Percentiles rank a stretch among this genome's conserved stretches.
These are phyloP conservation scores for Karalla daura DNA, from an alignment of 2,797 vertebrate species.

Conservation along the genomic window DNA sequence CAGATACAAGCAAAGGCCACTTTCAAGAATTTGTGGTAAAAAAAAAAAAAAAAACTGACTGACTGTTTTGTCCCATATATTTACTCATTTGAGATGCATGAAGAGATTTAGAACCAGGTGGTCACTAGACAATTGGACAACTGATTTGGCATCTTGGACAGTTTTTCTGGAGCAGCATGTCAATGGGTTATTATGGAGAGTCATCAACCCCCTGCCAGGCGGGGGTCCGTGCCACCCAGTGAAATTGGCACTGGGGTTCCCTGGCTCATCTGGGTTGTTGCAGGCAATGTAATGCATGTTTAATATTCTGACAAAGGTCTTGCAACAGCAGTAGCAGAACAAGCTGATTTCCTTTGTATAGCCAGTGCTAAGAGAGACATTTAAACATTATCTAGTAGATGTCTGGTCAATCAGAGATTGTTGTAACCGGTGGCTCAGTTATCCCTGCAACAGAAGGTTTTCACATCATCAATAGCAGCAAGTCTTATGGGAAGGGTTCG, in stretches of 20 bases:
- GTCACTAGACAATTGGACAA: conserved; percentile 22
- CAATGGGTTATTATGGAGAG: conserved; percentile 15
- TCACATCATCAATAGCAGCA: conserved; percentile 8
- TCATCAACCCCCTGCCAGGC: conserved; percentile 30
- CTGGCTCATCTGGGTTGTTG: background rate
- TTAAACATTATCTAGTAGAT: background rate
- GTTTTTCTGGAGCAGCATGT: conserved; percentile 17
- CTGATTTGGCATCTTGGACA: conserved; percentile 11
- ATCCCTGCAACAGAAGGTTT: background rate
- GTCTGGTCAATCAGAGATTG: background rate
- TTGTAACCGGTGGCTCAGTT: background rate
- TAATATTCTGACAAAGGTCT: background rate
- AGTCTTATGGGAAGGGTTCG: background rate
- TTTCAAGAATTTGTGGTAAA: background rate
- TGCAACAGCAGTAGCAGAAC: background rate
- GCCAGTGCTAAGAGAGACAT: conserved; percentile 10
- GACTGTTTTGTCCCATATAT: background rate
- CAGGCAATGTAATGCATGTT: background rate
- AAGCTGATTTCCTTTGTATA: background rate
- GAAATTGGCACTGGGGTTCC: conserved; percentile 1
- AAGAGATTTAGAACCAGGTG: conserved; percentile 15
- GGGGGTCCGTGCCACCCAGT: conserved; percentile 10
- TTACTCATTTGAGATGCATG: background rate
- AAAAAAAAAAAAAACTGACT: background rate
- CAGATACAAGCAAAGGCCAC: background rate